Conservation (phyloP, 2,113 vertebrate genomes). For the Willisornis vidua region DNA sequence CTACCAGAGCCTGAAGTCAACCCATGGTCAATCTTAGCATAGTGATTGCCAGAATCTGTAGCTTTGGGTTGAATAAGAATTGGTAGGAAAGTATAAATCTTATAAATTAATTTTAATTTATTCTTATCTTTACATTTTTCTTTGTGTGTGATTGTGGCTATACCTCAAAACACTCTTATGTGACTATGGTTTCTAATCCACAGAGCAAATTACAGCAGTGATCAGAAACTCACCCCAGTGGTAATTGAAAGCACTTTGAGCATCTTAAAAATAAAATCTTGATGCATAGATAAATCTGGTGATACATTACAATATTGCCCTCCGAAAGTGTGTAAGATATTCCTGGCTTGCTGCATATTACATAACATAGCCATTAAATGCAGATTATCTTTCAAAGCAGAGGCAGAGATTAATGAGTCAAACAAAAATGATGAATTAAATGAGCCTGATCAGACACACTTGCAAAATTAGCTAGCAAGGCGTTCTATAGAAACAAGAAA, state of each 20-base stretch:
- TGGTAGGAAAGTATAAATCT: conserved; percentile 3
- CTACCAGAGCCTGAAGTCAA: not conserved
- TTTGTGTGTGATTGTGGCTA: not conserved
- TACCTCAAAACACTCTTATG: not conserved
- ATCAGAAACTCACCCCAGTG: conserved; percentile 32
- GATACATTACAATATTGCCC: conserved; percentile 32
- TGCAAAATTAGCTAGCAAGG: conserved; percentile 59
- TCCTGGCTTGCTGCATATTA: conserved; percentile 66
- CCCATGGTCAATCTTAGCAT: not conserved
- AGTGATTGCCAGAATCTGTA: not conserved
- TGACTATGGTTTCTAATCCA: conserved; percentile 30
- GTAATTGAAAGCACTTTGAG: conserved; percentile 58
- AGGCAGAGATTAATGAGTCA: conserved; percentile 77
- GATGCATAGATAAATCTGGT: conserved; percentile 48
- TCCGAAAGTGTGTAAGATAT: conserved; percentile 39
- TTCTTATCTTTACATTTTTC: not conserved
- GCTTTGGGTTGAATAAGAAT: not conserved
- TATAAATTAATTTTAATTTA: conserved; percentile 38
- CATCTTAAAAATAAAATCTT: conserved; percentile 62
- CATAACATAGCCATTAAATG: conserved; percentile 68
- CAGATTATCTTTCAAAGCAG: conserved; percentile 71
- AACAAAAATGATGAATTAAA: conserved; percentile 70
- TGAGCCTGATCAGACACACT: conserved; percentile 58
- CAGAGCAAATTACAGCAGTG: not conserved
- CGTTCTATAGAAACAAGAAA: conserved; percentile 53